phyloP scores from a whole-genome alignment of 1,140 invertebrate species.

The Aporrectodea caliginosa region DNA sequence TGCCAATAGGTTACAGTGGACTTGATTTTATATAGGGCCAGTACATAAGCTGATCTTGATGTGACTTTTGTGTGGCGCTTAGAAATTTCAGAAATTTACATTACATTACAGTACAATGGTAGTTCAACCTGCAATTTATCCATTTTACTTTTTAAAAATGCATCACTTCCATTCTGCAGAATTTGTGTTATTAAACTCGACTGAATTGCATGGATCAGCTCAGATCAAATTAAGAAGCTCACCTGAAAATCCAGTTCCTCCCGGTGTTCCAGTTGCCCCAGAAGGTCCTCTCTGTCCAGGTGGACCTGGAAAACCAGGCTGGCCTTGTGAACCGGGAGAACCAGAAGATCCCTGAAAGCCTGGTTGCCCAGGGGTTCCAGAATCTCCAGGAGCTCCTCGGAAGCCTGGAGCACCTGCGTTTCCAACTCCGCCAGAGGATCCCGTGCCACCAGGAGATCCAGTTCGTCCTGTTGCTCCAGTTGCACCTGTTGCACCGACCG shows the following conservation, averaged over 20 bases:
- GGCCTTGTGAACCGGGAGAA: constrained; percentile 8
- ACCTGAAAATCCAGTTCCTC: constrained; percentile 11
- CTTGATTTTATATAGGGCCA: no score
- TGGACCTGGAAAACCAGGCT: constrained; percentile 26
- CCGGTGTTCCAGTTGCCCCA: constrained; percentile 19
- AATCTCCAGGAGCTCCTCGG: neutral
- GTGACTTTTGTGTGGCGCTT: no score
- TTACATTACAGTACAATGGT: no score
- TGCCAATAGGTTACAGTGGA: no score
- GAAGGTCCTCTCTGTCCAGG: constrained; percentile 30
- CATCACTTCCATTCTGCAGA: no score
- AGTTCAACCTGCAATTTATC: no score
- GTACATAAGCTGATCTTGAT: no score
- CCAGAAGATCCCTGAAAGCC: constrained; percentile 9
- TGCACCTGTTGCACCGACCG: neutral
- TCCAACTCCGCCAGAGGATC: constrained; percentile 6
- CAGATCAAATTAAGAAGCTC: no score
- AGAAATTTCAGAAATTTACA: no score
- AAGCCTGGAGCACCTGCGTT: constrained; percentile 3
- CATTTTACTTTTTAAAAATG: no score
- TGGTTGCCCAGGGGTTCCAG: neutral
- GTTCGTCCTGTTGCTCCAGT: neutral
- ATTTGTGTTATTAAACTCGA: no score
- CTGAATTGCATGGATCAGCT: no score
- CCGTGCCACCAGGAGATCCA: neutral